Conservation (phyloP, 2,113 vertebrate species). For the Paradoxurus hermaphroditus region DNA sequence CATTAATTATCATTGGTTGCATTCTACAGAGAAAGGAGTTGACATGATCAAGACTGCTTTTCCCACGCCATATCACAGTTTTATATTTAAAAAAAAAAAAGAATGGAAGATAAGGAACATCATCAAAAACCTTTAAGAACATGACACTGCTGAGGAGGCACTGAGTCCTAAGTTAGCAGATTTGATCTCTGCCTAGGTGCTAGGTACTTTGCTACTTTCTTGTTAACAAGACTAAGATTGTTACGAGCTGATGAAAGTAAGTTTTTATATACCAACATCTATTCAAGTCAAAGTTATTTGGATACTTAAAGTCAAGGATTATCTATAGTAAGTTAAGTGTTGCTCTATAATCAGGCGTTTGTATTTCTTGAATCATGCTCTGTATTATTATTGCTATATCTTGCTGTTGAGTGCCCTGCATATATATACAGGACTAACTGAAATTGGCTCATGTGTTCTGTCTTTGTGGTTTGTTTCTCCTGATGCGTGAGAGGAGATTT, state of each 20-base stretch:
- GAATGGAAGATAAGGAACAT: not conserved
- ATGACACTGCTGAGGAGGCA: not conserved
- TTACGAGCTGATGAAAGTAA: slow-evolving; percentile 7
- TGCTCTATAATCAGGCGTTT: not conserved
- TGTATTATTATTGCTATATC: not conserved
- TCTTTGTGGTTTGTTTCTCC: not conserved
- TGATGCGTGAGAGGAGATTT: not conserved
- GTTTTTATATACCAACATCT: not conserved
- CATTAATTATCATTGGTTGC: not conserved
- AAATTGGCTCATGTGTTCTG: not conserved
- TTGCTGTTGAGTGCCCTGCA: not conserved
- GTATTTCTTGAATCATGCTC: not conserved
- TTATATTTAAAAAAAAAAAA: not conserved
- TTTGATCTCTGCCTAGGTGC: not conserved
- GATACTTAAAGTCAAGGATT: not conserved
- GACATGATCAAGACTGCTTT: not conserved
- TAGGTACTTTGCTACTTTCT: not conserved
- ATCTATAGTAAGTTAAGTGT: not conserved
- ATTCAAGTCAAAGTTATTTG: not conserved
- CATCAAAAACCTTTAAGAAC: not conserved
- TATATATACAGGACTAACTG: not conserved
- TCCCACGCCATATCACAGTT: not conserved
- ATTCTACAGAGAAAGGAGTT: not conserved
- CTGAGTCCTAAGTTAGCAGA: not conserved
- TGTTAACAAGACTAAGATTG: not conserved